Evolutionary conservation across 1,140 invertebrate genomes (phyloP), one percentile per base, ranked within the genome.

Genomic region (Hermetia illucens): DNA sequence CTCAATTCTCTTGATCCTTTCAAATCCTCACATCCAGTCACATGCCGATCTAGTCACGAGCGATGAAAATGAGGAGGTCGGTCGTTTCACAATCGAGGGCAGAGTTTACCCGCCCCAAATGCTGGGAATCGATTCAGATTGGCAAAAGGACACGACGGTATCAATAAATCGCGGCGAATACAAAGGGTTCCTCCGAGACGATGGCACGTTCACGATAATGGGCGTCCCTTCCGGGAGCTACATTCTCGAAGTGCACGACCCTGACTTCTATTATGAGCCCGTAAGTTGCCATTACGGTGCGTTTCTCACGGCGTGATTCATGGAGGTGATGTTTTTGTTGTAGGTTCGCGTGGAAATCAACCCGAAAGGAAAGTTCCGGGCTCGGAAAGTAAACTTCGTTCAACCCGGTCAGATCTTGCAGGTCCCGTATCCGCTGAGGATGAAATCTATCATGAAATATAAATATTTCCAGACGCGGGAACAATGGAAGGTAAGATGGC

Each of bases 221-320:
- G 89, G 91, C 51, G 68, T 98, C 1, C 85, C 87, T 3, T 81
- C 87, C 17, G 95, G 94, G 5, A 96, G 93, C 1, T 97, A 97
- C 56, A 74, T 98, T 17, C 69, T 99, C 2, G 94, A 98, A 69
- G 75, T 95, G 12, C 60, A 88, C 6, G 82, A 95, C 66, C 84
- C 91, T 4, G 81, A 93, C 52, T 91, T 79, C 52, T 70, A 82
- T 42, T 98, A 91, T 52, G 92, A 96, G 49, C 84, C 88, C 4
- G 77, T 90, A 2, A 44, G 45, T 39, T 8, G 6, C 24, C 6
- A 25, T 25, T 17, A 17, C 4, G 10, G 25, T 21, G 10, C 2
- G 21, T 5, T 19, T 3, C n/a, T 39, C 15, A 18, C 24, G 20
- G 10, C 8, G 27, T 37, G 21, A 24, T 18, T 18, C 13, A 16